Base-by-base conservation (phyloP, 2,888 invertebrate species). In the Tridacna gigas region DNA sequence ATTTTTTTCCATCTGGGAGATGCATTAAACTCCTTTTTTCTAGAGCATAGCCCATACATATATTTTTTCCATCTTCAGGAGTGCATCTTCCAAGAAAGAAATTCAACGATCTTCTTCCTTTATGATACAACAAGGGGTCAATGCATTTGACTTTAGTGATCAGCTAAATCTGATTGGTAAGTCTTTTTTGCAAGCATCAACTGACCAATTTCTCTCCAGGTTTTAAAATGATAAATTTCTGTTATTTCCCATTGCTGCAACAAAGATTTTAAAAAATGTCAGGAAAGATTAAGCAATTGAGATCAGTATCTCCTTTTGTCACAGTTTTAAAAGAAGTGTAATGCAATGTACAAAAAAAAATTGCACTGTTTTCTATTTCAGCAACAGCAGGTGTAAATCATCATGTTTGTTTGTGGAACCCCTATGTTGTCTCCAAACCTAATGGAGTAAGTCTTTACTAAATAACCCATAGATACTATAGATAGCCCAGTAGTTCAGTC, bases 361-460 rank as follows among this genome's bases (percentile, higher is more conserved):
- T 56, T 56, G 9, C 11, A 25, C 56, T 25, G 9, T 28, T 28
- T 37, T 15, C 3, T 22, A 3, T 86, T 83, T 74, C 89, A 95
- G 95, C 94, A 11, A 94, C 94, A 47, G 95, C 94, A 13, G 94
- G 94, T 11, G 94, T 94, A 4, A 95, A 95, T 86, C 93, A 94
- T 79, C 94, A 94, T 77, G 94, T 95, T 5, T 93, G 94, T 84
- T 82, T 95, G 66, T 95, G 94, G 94, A 95, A 95, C 81, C 95
- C 95, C 4, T 95, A 94, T 84, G 95, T 95, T 18, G 92, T 93
- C 26, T 94, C 93, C 18, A 95, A 95, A 88, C 94, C 95, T n/a
- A 95, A 94, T 88, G 95, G 95, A 85, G 95, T 94, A 89, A 90
- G 92, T 56, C 37, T 37, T 37, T 37, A 37, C 37, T 37, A 37